Evolutionary conservation across 2,888 invertebrate genomes (phyloP), one percentile per base, ranked within the genome.

Genomic region (Parnassius orleans): DNA sequence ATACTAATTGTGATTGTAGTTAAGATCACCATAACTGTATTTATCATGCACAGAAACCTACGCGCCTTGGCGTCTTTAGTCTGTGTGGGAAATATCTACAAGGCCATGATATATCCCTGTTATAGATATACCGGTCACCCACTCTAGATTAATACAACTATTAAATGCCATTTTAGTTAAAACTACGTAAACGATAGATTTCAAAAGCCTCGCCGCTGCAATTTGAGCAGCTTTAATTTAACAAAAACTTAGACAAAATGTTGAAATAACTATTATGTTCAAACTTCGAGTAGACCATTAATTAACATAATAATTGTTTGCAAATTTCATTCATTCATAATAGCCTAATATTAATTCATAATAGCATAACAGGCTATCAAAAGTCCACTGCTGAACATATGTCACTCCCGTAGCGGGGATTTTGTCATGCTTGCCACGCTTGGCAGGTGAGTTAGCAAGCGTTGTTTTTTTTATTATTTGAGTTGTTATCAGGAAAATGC

Each of bases 71-170:
- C 52, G 60, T 60, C 54, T 54, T 66, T 53, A 74, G 68, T 68
- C 64, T 77, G 85, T 78, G 86, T 86, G 83, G 86, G 87, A 80
- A 77, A 73, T 75, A 65, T 63, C 69, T 71, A 71, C 72, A 74
- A 74, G 70, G 74, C 71, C 59, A 68, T 70, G 61, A 63, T 64
- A 68, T 66, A 72, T 71, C 81, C 79, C 65, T 73, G 77, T 78
- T 33, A 80, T 77, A 81, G 83, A 65, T 62, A 66, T 65, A 66
- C 63, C 77, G 61, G 69, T 71, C 78, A 77, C 87, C 87, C 80
- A 87, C 87, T 76, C 76, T 65, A 33, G 33, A 7, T 33, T 33
- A 33, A 33, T 33, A 33, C 7, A 33, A 44, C 65, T 74, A 80
- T 86, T 85, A 81, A 84, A 80, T 71, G 68, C 81, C 79, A 78